These are phyloP conservation scores for Anticlea derivata DNA, from an alignment of 2,888 invertebrate genomes.

Conservation along the genomic window DNA sequence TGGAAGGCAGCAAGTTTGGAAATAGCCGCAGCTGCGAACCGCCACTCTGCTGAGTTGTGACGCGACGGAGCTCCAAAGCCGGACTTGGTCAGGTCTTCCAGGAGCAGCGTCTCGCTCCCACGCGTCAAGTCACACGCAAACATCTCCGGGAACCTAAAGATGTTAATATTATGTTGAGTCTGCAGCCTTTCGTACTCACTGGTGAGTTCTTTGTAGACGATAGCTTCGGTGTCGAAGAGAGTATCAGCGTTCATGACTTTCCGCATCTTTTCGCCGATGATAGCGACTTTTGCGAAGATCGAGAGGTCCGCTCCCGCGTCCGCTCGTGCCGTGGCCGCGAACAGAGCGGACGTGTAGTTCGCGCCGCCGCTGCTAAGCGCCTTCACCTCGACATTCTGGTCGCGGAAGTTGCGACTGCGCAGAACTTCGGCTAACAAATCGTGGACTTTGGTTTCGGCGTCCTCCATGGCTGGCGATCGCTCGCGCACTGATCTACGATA, in stretches of 20 bases:
- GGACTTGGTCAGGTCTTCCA: constrained; percentile 53
- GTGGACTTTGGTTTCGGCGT: constrained; percentile 44
- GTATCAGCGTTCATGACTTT: constrained; percentile 36
- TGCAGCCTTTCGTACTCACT: constrained; percentile 42
- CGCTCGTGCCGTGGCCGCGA: constrained; percentile 36
- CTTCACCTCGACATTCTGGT: constrained; percentile 37
- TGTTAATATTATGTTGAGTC: constrained; percentile 38
- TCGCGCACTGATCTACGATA: constrained; percentile 34
- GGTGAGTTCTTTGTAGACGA: constrained; percentile 42
- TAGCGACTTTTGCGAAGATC: constrained; percentile 57
- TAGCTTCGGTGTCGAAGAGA: constrained; percentile 45
- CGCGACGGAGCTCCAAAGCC: constrained; percentile 44
- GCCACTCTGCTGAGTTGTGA: constrained; percentile 50
- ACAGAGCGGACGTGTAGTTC: constrained; percentile 53
- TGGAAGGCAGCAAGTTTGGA: constrained; percentile 58
- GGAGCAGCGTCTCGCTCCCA: constrained; percentile 51
- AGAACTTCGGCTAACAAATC: constrained; percentile 43
- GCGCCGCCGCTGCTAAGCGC: constrained; percentile 51
- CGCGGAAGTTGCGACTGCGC: constrained; percentile 35
- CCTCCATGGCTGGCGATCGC: constrained; percentile 41
- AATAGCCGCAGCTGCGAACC: constrained; percentile 49
- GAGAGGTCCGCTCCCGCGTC: constrained; percentile 37
- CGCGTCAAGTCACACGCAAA: constrained; percentile 43
- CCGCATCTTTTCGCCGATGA: constrained; percentile 41
- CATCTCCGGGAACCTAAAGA: constrained; percentile 47